Base-by-base conservation (phyloP, 2,888 invertebrate genomes). In the Coecobrya sp. region DNA sequence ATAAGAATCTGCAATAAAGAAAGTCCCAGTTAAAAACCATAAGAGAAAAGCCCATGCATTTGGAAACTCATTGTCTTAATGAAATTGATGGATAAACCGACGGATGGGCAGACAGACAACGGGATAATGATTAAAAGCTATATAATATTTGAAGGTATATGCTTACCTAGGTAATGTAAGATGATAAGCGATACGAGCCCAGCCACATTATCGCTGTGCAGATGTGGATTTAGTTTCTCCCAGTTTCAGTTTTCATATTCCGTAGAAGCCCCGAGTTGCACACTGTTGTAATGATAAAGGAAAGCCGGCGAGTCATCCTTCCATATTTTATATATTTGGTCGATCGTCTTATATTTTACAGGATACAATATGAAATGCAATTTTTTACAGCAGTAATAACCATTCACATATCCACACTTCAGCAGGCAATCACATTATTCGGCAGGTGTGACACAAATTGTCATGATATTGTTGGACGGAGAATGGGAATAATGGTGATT, bases 401-500 rank as follows among this genome's bases (percentile, higher is more conserved):
- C 45, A 42, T 45, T 79, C 79, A 62, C 36, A n/a, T 49, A 86
- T 30, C 52, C 25, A 59, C 42, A 76, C 59, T 73, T 65, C 79
- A 27, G 79, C 81, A 81, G 16, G 81, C 79, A 88, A 68, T 88
- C 81, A 79, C 52, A 81, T 94, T 93, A 94, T 86, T 94, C 94
- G 0, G 94, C 95, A 82, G 95, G 95, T 91, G 95, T 94, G 89
- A 95, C 94, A 92, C 94, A 94, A 87, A 95, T 94, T 49, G 94
- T 94, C 85, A 94, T 94, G 86, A 94, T 93, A 86, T 95, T 95
- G 93, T 94, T 94, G 91, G 95, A 94, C 91, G 94, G 94, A 87
- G 94, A 94, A 87, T 94, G 93, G 59, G 94, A 94, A 84, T 93
- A 94, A 62, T 92, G 93, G 55, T 93, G 93, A 86, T 93, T 94